Percentiles rank a stretch among this genome's conserved stretches.
Evolutionary conservation across 2,113 vertebrate genomes (phyloP).

Genomic region (Dissostichus mawsoni): DNA sequence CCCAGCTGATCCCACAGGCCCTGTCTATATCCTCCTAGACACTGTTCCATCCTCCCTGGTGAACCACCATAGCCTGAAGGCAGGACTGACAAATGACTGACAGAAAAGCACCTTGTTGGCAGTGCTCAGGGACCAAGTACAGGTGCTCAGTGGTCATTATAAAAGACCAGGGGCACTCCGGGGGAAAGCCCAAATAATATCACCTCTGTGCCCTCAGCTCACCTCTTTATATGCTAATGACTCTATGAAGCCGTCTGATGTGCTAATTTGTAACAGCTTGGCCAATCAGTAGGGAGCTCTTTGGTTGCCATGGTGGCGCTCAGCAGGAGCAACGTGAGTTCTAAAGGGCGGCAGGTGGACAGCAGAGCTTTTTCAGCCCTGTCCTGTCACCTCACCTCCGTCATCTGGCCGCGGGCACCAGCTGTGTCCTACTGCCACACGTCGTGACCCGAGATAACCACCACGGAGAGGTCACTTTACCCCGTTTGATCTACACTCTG

Average conservation of each 20-base stretch:
- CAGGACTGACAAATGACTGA: conserved; percentile 67
- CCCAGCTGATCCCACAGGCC: conserved; percentile 58
- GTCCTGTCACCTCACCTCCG: conserved; percentile 43
- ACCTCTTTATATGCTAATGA: conserved; percentile 86
- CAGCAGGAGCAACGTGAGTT: conserved; percentile 63
- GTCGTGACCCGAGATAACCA: conserved; percentile 52
- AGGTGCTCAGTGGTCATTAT: conserved; percentile 65
- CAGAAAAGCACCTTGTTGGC: conserved; percentile 58
- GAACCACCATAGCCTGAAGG: conserved; percentile 58
- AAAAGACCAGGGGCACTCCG: conserved; percentile 50
- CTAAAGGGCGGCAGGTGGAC: conserved; percentile 75
- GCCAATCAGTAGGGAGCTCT: conserved; percentile 70
- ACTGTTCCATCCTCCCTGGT: conserved; percentile 30
- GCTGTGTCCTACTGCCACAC: conserved; percentile 63
- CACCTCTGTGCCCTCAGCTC: conserved; percentile 61
- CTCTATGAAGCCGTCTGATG: conserved; percentile 65
- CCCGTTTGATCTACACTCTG: background rate
- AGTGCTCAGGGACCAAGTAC: conserved; percentile 50
- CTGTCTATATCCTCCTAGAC: conserved; percentile 17
- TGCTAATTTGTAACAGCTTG: conserved; percentile 83
- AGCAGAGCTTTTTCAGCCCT: conserved; percentile 43
- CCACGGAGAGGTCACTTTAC: conserved; percentile 39
- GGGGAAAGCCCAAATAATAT: conserved; percentile 53
- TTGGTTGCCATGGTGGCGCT: conserved; percentile 62
- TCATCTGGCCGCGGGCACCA: conserved; percentile 56